Evolutionary conservation across 2,113 vertebrate species (phyloP).

Genomic region (Erpornis zantholeuca): DNA sequence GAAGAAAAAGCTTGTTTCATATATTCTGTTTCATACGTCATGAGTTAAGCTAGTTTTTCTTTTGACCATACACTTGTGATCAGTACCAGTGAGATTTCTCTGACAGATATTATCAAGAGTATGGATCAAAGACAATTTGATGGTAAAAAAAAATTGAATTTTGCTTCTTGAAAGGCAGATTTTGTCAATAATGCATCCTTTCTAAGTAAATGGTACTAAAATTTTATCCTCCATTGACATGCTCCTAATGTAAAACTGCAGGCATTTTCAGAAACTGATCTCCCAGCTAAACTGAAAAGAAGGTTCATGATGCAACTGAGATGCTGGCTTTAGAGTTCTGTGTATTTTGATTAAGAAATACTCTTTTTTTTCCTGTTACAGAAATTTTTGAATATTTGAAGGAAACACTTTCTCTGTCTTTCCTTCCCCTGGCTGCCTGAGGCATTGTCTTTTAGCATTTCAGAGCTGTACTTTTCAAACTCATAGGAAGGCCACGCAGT

Average conservation of each 20-base stretch:
- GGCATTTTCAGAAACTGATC: not conserved
- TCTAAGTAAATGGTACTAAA: not conserved
- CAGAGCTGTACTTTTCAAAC: not conserved
- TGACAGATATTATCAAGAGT: not conserved
- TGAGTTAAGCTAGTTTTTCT: not conserved
- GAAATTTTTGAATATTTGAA: not conserved
- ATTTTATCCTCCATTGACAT: not conserved
- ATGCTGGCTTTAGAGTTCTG: not conserved
- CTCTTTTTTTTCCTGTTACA: not conserved
- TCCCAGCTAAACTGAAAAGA: not conserved
- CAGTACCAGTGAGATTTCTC: not conserved
- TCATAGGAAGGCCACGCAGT: not conserved
- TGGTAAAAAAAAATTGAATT: not conserved
- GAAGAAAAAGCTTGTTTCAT: not conserved
- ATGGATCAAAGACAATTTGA: not conserved
- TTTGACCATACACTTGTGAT: not conserved
- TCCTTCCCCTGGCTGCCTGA: not conserved
- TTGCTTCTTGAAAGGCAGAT: not conserved
- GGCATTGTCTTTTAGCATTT: not conserved
- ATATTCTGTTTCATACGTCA: not conserved
- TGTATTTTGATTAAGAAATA: not conserved
- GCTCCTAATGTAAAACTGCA: not conserved
- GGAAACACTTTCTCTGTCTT: not conserved
- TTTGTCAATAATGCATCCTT: not conserved
- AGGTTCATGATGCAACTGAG: not conserved